phyloP scores from a whole-genome alignment of 2,888 invertebrate genomes.

The Beris chalybata region DNA sequence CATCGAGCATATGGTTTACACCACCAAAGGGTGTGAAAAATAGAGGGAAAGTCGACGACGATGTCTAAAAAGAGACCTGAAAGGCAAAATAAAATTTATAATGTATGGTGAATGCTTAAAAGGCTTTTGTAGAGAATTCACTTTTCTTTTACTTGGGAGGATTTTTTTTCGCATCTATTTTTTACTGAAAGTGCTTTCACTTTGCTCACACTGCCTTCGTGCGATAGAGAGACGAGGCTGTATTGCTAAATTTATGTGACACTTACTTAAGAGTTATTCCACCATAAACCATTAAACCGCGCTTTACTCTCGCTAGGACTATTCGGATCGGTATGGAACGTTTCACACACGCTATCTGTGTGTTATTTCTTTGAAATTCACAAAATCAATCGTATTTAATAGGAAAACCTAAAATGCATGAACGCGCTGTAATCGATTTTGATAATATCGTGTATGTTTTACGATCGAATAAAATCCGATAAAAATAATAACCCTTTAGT shows the following conservation, averaged over 20 bases:
- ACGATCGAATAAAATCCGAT: too few species aligned
- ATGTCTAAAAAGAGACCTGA: constrained; percentile 24
- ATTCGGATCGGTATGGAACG: too few species aligned
- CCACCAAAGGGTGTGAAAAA: constrained; percentile 17
- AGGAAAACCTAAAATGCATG: too few species aligned
- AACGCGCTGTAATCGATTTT: too few species aligned
- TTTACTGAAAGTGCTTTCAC: constrained; percentile 5
- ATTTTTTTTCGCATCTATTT: constrained; percentile 4
- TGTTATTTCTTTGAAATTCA: too few species aligned
- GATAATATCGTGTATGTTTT: too few species aligned
- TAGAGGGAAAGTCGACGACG: constrained; percentile 2
- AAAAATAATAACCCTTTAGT: too few species aligned
- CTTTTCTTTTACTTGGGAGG: constrained; percentile 13
- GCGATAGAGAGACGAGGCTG: constrained; percentile 4
- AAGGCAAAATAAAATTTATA: constrained; percentile 43
- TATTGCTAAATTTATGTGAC: constrained; percentile 43
- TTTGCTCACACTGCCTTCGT: not conserved
- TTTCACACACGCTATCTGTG: too few species aligned
- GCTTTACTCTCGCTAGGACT: constrained; percentile 1
- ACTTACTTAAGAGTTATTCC: constrained; percentile 44
- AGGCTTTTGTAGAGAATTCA: constrained; percentile 39
- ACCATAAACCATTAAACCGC: constrained; percentile 43
- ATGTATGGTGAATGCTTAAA: constrained; percentile 45
- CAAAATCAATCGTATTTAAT: too few species aligned
- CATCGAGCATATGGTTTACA: constrained; percentile 23